Evolutionary conservation across 2,888 invertebrate genomes (phyloP).

Genomic region (Tholera decimalis): DNA sequence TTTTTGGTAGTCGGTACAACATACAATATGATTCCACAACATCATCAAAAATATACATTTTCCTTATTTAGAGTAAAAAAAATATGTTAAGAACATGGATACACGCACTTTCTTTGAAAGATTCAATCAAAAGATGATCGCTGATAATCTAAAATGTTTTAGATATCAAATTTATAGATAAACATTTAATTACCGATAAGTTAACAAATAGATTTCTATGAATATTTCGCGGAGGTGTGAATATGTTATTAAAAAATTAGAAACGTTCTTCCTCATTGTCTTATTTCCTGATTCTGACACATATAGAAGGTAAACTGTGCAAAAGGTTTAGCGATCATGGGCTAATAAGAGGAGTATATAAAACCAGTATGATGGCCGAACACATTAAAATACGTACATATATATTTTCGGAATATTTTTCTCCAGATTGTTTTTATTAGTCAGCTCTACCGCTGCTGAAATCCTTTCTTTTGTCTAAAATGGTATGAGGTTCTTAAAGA

Average conservation of each 20-base stretch:
- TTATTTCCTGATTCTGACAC: slow-evolving; percentile 14
- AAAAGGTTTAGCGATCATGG: too few relatives aligned
- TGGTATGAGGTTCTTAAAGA: too few relatives aligned
- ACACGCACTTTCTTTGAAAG: slow-evolving; percentile 21
- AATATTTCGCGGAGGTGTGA: not conserved
- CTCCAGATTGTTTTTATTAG: too few relatives aligned
- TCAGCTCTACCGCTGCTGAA: too few relatives aligned
- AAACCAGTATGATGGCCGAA: too few relatives aligned
- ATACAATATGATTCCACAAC: not conserved
- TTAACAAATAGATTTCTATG: slow-evolving; percentile 1
- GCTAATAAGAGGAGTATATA: too few relatives aligned
- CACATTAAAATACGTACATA: too few relatives aligned
- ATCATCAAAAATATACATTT: not conserved
- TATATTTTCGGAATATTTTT: too few relatives aligned
- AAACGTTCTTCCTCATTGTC: not conserved
- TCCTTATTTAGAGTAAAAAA: slow-evolving; percentile 5
- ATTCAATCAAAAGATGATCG: slow-evolving; percentile 23
- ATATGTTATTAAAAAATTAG: slow-evolving; percentile 7
- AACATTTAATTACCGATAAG: slow-evolving; percentile 32
- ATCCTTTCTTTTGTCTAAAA: too few relatives aligned
- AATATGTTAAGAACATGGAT: not conserved
- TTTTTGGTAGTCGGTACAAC: too few relatives aligned
- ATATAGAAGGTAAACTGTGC: too few relatives aligned
- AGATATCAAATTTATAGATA: slow-evolving; percentile 44
- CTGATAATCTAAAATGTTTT: slow-evolving; percentile 17